Evolutionary conservation across 2,113 vertebrate species (phyloP).

Genomic region (Galbula dea): DNA sequence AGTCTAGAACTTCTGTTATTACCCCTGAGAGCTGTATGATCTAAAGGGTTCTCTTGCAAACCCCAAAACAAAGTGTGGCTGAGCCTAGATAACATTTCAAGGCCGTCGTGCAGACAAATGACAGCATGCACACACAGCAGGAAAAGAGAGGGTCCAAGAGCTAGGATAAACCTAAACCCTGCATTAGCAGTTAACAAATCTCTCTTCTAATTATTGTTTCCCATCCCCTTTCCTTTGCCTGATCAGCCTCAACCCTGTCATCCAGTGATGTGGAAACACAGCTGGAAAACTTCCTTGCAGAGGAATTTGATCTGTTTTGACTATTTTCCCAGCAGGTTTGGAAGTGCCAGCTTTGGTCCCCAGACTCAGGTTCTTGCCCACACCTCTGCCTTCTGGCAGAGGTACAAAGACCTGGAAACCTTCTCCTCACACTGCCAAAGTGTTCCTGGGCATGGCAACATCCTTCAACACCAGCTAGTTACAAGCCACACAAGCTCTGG

Average conservation of each 20-base stretch:
- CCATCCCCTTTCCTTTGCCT: background rate
- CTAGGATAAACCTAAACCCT: background rate
- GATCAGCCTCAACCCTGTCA: background rate
- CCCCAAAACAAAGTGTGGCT: background rate
- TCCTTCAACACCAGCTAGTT: background rate
- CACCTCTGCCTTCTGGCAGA: constrained; percentile 10
- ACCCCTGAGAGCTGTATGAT: background rate
- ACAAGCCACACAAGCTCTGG: background rate
- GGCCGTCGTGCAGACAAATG: background rate
- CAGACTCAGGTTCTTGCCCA: background rate
- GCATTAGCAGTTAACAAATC: background rate
- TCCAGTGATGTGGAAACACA: constrained; percentile 43
- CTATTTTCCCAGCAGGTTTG: constrained; percentile 2
- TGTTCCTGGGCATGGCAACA: background rate
- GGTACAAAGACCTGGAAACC: background rate
- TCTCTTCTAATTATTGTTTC: constrained; percentile 1
- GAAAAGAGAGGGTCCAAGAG: background rate
- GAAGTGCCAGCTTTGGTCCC: constrained; percentile 4
- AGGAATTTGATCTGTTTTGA: constrained; percentile 40
- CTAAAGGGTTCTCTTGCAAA: background rate
- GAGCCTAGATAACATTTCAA: background rate
- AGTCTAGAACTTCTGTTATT: background rate
- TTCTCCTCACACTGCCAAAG: background rate
- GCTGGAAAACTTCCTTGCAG: constrained; percentile 24
- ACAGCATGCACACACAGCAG: background rate